Conservation (phyloP, 2,888 invertebrate genomes). For the Mimumesa dahlbomi region DNA sequence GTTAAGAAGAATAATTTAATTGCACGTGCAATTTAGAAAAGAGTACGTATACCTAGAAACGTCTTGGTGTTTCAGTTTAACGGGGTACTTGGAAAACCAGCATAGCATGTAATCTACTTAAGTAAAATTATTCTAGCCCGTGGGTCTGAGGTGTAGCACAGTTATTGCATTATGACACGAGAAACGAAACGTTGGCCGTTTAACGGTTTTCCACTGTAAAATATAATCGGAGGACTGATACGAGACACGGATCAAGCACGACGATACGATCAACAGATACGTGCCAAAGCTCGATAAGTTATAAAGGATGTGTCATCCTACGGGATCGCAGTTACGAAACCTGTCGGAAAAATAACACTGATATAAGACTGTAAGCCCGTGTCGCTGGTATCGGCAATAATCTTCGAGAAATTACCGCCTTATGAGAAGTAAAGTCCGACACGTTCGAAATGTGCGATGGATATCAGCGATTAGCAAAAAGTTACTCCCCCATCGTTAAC, state of each 20-base stretch:
- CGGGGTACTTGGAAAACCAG: constrained; percentile 21
- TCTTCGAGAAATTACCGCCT: not conserved
- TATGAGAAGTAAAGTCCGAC: too few relatives aligned
- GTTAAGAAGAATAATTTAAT: not conserved
- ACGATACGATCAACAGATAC: constrained; percentile 7
- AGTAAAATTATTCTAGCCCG: constrained; percentile 38
- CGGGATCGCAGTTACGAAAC: not conserved
- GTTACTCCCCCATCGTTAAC: too few relatives aligned
- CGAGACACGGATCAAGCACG: constrained; percentile 6
- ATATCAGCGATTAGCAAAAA: too few relatives aligned
- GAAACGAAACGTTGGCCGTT: not conserved
- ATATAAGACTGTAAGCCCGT: not conserved
- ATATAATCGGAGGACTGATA: constrained; percentile 4
- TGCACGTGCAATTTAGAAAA: constrained; percentile 13
- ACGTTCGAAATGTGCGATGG: too few relatives aligned
- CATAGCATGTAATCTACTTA: constrained; percentile 37
- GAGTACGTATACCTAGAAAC: not conserved
- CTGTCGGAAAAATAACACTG: constrained; percentile 21
- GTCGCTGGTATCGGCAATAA: not conserved
- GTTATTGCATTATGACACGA: constrained; percentile 23
- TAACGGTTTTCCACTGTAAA: constrained; percentile 13
- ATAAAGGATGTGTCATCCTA: constrained; percentile 25
- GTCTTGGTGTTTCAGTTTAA: constrained; percentile 20
- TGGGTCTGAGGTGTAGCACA: constrained; percentile 17
- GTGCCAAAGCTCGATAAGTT: constrained; percentile 21